Evolutionary conservation across 2,888 invertebrate species (phyloP), one percentile per base, ranked within the genome.

Genomic region (Toxonevra muliebris): DNA sequence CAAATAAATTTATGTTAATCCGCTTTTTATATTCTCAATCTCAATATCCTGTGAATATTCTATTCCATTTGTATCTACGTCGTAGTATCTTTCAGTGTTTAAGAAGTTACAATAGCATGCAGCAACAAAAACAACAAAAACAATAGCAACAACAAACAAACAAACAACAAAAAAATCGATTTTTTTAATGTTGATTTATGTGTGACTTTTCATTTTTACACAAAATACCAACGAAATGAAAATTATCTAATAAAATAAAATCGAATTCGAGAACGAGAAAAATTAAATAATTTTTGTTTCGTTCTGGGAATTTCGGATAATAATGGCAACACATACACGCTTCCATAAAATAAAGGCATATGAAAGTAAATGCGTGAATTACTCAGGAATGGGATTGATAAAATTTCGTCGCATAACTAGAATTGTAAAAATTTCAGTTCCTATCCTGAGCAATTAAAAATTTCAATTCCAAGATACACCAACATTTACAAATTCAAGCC

Each of bases 1-100:
- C 68, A 72, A 71, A 72, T 68, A 68, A 71, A 73, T 73, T 73
- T 74, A 74, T 74, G 70, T 71, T 74, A 74, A 74, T 74, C 74
- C 69, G 69, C 65, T 69, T 68, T 71, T 66, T 61, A 48, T 55
- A 54, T 42, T 62, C 67, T 69, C 61, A 65, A 69, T 68, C 59
- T 65, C 61, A 58, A 66, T 69, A 15, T 19, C 41, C 42, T 53
- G 19, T 53, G 19, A 11, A 53, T 53, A 53, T 55, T n/a, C 20
- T 3, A 20, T 43, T 19, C 20, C 19, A 15, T 13, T 9, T 58
- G 3, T 65, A 3, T 19, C 11, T 53, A 19, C 13, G 17, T 19
- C 30, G 30, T 30, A 30, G 30, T 30, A 30, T 30, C 30, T 30
- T 30, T 30, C 30, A 30, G 30, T 7, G 30, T 30, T 30, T 30